phyloP scores from a whole-genome alignment of 2,113 vertebrate genomes.

The Paracyprichromis sp. region DNA sequence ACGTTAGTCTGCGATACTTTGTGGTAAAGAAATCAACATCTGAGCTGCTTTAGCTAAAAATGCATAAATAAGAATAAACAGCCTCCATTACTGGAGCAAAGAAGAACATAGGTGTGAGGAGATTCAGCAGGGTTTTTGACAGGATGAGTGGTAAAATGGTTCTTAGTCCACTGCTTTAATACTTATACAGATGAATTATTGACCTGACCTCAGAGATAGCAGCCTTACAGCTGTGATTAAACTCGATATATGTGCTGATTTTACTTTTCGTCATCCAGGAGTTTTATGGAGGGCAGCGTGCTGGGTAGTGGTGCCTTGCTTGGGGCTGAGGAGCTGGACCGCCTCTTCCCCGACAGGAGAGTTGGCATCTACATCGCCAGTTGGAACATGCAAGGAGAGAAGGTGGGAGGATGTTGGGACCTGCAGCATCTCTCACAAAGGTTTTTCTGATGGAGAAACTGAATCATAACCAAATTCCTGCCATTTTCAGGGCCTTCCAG shows the following conservation, averaged over 20 bases:
- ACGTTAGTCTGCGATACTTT: not conserved
- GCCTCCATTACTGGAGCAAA: not conserved
- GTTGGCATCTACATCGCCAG: slow-evolving; percentile 85
- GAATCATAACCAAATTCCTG: not conserved
- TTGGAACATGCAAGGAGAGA: slow-evolving; percentile 98
- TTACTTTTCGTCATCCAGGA: slow-evolving; percentile 64
- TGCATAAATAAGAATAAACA: not conserved
- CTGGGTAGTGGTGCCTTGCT: slow-evolving; percentile 86
- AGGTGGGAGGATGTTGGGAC: slow-evolving; percentile 60
- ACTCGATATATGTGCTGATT: not conserved
- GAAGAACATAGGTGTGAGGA: not conserved
- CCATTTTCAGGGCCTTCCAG: slow-evolving; percentile 77
- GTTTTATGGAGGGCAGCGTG: slow-evolving; percentile 93
- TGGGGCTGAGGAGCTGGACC: slow-evolving; percentile 88
- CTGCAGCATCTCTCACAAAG: not conserved
- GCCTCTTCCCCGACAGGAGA: slow-evolving; percentile 86
- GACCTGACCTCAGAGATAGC: not conserved
- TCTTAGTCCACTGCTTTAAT: not conserved
- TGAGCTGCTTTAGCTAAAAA: not conserved
- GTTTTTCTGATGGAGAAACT: not conserved
- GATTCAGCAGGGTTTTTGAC: slow-evolving; percentile 21
- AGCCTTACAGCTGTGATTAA: not conserved
- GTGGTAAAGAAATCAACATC: not conserved
- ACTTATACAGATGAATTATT: not conserved
- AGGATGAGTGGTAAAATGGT: not conserved